Evolutionary conservation across 2,113 vertebrate genomes (phyloP), one percentile per base, ranked within the genome.

Genomic region (Galbula dea): DNA sequence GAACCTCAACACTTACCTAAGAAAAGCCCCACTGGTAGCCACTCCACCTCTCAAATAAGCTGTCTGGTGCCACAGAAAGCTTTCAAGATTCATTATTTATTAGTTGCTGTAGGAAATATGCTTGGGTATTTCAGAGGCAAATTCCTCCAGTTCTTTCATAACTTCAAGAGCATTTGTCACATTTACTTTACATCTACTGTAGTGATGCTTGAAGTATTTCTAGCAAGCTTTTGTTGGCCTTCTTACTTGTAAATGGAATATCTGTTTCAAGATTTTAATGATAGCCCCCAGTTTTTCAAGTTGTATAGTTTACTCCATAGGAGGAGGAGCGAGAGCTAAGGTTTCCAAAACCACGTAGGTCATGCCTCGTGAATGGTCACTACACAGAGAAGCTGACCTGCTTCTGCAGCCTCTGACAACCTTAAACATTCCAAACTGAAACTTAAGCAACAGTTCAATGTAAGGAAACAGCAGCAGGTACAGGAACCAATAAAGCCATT

Each of bases 231-330:
- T 76, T 93, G 37, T n/a, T 65, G 23, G 62, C 69, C 88, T 86
- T 92, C 89, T 74, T 94, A 83, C 79, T 95, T 95, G 89, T 90
- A 90, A 68, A 14, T n/a, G 65, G 63, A 88, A 93, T 91, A 82
- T 48, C 16, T 79, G 49, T 59, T 90, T 95, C 74, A 85, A 92
- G 48, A 72, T 71, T 87, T 81, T 94, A 37, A 94, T 94, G 84
- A 85, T 39, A 89, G 79, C 26, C 94, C 36, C 45, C 54, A 62
- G 27, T 59, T 90, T 81, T 81, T 96, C 81, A 80, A 65, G 49
- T 46, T 94, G 67, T 48, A n/a, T 58, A 62, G 48, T 77, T 91
- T 51, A 55, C 30, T 61, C 65, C 8, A 30, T 3, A 74, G 67
- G 8, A 81, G 27, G 15, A 84, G 2, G 5, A 76, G 23, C 3